Base-by-base conservation (phyloP, 2,888 invertebrate genomes). In the Spisula solida region DNA sequence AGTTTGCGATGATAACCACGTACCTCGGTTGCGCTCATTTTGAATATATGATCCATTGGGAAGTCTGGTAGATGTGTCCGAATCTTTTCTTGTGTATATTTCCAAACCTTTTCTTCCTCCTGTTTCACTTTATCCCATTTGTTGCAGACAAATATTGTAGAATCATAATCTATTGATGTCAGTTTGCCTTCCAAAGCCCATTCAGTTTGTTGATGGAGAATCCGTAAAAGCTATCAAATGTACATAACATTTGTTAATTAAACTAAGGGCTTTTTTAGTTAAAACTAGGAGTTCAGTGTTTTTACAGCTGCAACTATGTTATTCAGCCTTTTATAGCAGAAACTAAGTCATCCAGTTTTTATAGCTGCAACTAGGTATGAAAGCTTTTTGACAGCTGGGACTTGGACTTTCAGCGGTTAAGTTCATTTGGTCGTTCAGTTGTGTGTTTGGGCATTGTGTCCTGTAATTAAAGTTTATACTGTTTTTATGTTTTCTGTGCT, bases 71-170 rank as follows among this genome's bases (percentile, higher is more conserved):
- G 91, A n/a, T 91, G 87, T 20, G 82, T 81, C 16, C 89, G 41
- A 0, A 94, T 88, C 81, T 94, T 94, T 20, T 86, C 82, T 29
- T 88, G 82, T 0, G 93, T 94, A 55, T 93, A 93, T 0, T 91
- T 82, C 92, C 93, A 91, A 16, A 95, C 95, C 47, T 90, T 85
- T 0, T 91, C 86, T 14, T 92, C 92, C 20, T 94, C 94, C 6
- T 88, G 81, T 8, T 91, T 87, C 8, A 95, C 94, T 31, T 94
- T 92, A 90, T 96, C 96, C 95, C 95, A 96, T 81, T 95, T 94
- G 91, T 96, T 96, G 90, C 95, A 95, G 12, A 96, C 95, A 90
- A 96, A 96, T 20, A 96, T 93, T 29, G 95, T 94, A 25, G 95
- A 92, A 16, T 92, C 88, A 5, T 94, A 94, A 86, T 95, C 94